Base-by-base conservation (phyloP, 2,888 invertebrate species). In the Macaria liturata region DNA sequence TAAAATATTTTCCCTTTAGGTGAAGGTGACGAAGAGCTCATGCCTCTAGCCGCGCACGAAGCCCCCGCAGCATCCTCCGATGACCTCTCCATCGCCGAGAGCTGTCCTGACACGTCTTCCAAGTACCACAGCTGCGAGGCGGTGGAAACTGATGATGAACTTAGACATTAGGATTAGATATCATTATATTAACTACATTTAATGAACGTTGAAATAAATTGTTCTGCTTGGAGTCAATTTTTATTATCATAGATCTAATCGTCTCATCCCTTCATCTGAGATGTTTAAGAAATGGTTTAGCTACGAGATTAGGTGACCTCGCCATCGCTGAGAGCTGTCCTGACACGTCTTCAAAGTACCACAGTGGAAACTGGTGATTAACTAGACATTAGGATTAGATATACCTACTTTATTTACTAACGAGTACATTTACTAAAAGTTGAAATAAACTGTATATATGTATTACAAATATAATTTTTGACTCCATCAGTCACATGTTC, bases 81-180 rank as follows among this genome's bases (percentile, higher is more conserved):
- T 62, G 94, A 95, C 69, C 82, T 95, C 9, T 94, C 94, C 0
- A 92, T 93, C 4, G 95, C 95, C 0, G 95, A 95, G 74, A 95
- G 95, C 72, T 95, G 95, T 91, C 90, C 95, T 30, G 95, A 95
- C 70, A 95, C 95, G 0, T 95, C 95, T 57, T 95, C 95, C 42
- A 95, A 95, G 73, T 95, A 95, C 76, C 95, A 95, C 76, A 95
- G 95, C 75, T 95, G 95, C 70, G 95, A 95, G 82, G 93, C 95
- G 9, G 95, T 95, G 0, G 95, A 95, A 67, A 93, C 93, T 59
- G 93, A 94, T 65, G 93, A 92, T 57, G 92, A 92, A 67, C 69
- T 91, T 4, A 76, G 81, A 57, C 88, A 90, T 75, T 90, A 76
- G n/a, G 9, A 42, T 8, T 42, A n/a, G n/a, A n/a, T n/a, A n/a